phyloP scores from a whole-genome alignment of 2,888 invertebrate species.

The Trachelus troglodyta region DNA sequence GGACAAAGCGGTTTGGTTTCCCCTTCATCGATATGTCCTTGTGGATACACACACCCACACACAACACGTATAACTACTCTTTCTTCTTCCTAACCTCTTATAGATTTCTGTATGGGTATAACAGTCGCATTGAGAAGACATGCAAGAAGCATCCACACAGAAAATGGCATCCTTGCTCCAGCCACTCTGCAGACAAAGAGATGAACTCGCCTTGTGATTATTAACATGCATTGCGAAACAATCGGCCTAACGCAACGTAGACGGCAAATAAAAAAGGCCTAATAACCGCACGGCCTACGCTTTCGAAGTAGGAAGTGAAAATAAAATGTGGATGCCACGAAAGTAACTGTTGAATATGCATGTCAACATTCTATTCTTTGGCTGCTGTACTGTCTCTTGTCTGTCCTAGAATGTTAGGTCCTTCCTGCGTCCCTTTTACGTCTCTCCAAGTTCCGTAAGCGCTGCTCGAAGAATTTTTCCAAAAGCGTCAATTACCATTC shows the following conservation, averaged over 20 bases:
- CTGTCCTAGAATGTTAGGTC: constrained; percentile 1
- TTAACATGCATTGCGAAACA: constrained; percentile 11
- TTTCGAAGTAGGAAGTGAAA: constrained; percentile 26
- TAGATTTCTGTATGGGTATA: background rate
- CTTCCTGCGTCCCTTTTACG: background rate
- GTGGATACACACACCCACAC: background rate
- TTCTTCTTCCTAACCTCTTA: background rate
- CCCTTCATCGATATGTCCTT: background rate
- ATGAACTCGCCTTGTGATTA: background rate
- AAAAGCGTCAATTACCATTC: background rate
- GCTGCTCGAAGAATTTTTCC: background rate
- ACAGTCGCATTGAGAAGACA: background rate
- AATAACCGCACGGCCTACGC: constrained; percentile 14
- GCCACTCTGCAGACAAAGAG: background rate
- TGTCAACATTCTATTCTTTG: constrained; percentile 5
- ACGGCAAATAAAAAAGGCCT: constrained; percentile 9
- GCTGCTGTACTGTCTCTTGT: background rate
- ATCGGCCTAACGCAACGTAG: constrained; percentile 3
- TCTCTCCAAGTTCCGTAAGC: background rate
- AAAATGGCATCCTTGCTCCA: background rate
- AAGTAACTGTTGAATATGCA: constrained; percentile 29
- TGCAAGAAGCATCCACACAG: background rate
- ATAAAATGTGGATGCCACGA: constrained; percentile 23
- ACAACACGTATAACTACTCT: background rate
- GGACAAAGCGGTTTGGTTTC: background rate